Percentiles rank a stretch among this genome's conserved stretches.
Evolutionary conservation across 1,140 invertebrate genomes (phyloP).

Genomic region (Achroia grisella): DNA sequence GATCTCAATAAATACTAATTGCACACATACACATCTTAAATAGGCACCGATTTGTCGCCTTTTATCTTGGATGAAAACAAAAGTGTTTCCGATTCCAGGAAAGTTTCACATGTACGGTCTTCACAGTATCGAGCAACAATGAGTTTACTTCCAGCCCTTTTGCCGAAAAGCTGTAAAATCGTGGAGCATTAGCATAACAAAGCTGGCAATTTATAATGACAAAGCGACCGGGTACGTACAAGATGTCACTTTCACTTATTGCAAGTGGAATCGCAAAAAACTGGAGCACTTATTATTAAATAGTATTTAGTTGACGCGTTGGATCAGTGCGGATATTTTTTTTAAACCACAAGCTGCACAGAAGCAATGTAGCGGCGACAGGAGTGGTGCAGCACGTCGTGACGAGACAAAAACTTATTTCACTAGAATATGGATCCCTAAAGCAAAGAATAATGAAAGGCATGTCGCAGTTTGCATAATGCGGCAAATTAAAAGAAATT

Average conservation of each 20-base stretch:
- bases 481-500: conserved; percentile 63
- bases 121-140: conserved; percentile 35
- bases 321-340: conserved; percentile 41
- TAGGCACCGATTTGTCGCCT: conserved; percentile 7
- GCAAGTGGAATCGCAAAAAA: conserved; percentile 22
- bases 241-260: conserved; percentile 60
- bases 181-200: conserved; percentile 62
- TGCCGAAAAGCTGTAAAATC: conserved; percentile 55
- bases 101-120: conserved; percentile 36
- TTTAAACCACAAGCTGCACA: conserved; percentile 43
- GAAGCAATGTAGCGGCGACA: conserved; percentile 40
- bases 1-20: conserved; percentile 27
- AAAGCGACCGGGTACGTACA: conserved; percentile 24
- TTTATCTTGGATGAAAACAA: conserved; percentile 25
- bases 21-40: conserved; percentile 1
- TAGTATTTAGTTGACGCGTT: conserved; percentile 29
- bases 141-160: conserved; percentile 37
- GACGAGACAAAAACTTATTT: conserved; percentile 58
- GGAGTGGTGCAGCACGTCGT: conserved; percentile 43
- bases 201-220: conserved; percentile 50
- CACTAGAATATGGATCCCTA: conserved; percentile 55
- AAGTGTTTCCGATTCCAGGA: conserved; percentile 38
- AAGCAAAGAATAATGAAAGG: conserved; percentile 46
- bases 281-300: conserved; percentile 19
- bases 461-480: conserved; percentile 51